Conservation (phyloP, 53 echinoderm and acorn worm genomes). For the Holothuria leucospilota region DNA sequence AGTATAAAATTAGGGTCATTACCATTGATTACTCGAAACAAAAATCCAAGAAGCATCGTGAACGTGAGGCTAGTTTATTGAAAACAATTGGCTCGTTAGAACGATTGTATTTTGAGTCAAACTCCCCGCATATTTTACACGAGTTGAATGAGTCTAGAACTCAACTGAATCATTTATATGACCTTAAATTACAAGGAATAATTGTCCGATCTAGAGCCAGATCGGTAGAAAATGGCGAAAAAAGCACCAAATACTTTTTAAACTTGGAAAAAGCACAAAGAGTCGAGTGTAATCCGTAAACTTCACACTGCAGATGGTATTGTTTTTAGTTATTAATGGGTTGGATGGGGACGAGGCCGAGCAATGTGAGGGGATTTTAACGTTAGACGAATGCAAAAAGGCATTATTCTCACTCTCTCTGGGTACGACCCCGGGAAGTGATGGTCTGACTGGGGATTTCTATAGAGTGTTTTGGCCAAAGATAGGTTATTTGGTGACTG, state of each 20-base stretch:
- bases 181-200: constrained; percentile 5
- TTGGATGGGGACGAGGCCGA: no score
- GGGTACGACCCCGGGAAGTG: constrained; percentile 28
- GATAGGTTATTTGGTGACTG: no score
- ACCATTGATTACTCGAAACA: constrained; percentile 19
- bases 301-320: no score
- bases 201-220: constrained; percentile 42
- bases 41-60: not conserved
- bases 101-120: not conserved
- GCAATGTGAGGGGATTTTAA: not conserved
- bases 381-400: constrained; percentile 7
- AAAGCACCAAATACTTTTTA: constrained; percentile 28
- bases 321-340: no score
- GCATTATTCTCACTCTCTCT: not conserved
- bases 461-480: constrained; percentile 1
- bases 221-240: constrained; percentile 52
- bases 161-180: constrained; percentile 18
- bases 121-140: not conserved
- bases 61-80: not conserved
- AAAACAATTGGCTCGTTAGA: not conserved
- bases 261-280: constrained; percentile 16
- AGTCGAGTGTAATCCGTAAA: not conserved
- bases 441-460: constrained; percentile 11
- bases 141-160: not conserved
- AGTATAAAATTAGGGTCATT: constrained; percentile 8